These are phyloP conservation scores for Catharus bicknelli DNA, from an alignment of 2,113 vertebrate species.

Conservation along the genomic window DNA sequence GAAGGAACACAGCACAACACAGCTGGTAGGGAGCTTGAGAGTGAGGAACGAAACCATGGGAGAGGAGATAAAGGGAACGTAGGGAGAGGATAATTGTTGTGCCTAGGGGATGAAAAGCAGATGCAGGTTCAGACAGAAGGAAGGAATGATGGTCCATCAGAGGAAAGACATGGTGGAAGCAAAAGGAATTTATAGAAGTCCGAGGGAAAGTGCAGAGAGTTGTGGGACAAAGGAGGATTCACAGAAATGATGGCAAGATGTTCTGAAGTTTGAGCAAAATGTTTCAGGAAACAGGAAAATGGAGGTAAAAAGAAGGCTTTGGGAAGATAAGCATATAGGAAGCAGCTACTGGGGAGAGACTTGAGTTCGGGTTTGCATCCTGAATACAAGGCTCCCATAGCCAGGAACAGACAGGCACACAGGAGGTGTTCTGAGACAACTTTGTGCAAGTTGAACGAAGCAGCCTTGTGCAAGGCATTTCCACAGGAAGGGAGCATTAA, in stretches of 20 bases:
- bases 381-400: background rate
- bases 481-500: background rate
- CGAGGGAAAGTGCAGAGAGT: background rate
- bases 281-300: background rate
- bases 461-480: background rate
- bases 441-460: background rate
- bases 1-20: background rate
- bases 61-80: background rate
- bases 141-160: background rate
- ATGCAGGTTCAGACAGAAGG: background rate
- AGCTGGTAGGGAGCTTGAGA: background rate
- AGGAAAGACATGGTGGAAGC: background rate
- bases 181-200: background rate
- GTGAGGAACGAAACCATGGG: fast-evolving
- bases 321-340: background rate
- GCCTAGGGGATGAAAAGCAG: background rate
- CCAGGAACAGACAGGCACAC: background rate
- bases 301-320: background rate
- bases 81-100: background rate
- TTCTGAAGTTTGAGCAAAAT: background rate
- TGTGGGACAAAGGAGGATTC: background rate
- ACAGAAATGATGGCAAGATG: background rate
- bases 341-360: background rate
- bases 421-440: background rate
- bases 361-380: background rate